A percentile compares a stretch with the other conserved stretches of the same genome.
Evolutionary conservation across 2,888 invertebrate genomes (phyloP).

Genomic region (Melangyna quadrimaculata): DNA sequence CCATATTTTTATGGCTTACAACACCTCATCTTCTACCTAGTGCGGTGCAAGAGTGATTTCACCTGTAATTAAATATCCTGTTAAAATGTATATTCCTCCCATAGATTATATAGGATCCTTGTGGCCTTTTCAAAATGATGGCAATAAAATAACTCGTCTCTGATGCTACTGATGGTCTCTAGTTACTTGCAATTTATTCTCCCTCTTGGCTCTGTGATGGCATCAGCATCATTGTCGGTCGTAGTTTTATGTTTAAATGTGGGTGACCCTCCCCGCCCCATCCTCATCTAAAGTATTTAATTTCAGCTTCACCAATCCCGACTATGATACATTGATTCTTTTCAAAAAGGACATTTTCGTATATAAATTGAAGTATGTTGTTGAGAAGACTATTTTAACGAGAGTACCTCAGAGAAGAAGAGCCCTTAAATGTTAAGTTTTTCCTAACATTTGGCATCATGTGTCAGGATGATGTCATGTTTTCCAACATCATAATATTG

Average conservation of each 20-base stretch:
- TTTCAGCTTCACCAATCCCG: slow-evolving; percentile 54
- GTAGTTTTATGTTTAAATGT: not conserved
- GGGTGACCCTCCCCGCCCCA: not conserved
- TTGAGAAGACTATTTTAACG: not conserved
- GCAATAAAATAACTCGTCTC: slow-evolving; percentile 59
- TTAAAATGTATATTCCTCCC: slow-evolving; percentile 63
- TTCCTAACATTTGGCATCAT: slow-evolving; percentile 47
- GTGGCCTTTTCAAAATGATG: slow-evolving; percentile 62
- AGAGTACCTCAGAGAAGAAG: not conserved
- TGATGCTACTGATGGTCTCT: slow-evolving; percentile 13
- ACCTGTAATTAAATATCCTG: slow-evolving; percentile 71
- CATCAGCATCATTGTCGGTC: not conserved
- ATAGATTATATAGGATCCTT: slow-evolving; percentile 58
- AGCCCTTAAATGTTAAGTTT: slow-evolving; percentile 7
- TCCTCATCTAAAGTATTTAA: slow-evolving; percentile 8
- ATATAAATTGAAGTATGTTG: not conserved
- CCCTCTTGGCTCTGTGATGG: not conserved
- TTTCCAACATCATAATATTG: slow-evolving; percentile 10
- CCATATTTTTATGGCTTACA: slow-evolving; percentile 62
- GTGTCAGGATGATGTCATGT: slow-evolving; percentile 46
- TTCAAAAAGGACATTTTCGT: slow-evolving; percentile 1
- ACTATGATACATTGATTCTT: slow-evolving; percentile 54
- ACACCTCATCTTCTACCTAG: slow-evolving; percentile 49
- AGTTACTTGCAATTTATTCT: slow-evolving; percentile 29
- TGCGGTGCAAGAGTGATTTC: slow-evolving; percentile 60